Base-by-base conservation (phyloP, 2,888 invertebrate species). In the Lepas anatifera region DNA sequence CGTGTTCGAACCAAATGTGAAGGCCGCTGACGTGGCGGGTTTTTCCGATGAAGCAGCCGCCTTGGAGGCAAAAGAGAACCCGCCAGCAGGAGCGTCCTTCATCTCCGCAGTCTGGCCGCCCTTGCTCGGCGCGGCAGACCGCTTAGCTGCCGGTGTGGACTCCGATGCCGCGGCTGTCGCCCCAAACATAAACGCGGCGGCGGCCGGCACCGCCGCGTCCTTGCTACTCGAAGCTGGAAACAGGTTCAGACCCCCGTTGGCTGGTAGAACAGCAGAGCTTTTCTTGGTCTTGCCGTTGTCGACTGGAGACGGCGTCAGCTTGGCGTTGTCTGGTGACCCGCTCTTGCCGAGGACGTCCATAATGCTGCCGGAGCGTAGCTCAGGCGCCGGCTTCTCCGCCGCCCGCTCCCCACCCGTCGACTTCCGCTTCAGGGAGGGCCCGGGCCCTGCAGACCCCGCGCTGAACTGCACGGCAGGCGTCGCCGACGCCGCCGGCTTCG, bases 281-380 rank as follows among this genome's bases (percentile, higher is more conserved):
- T 32, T 32, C 22, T 2, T 22, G 32, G 25, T 35, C 32, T 35
- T 35, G 29, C 29, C 32, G 58, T 32, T 18, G 58, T 1, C 58
- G 32, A 18, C 11, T 11, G 13, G 7, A 7, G 50, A 27, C 25
- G 27, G 25, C 29, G 67, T 22, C 25, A 16, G n/a, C 58, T 43
- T 50, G 50, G 48, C 46, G 22, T 27, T 25, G 27, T 27, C 22
- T 10, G 1, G 63, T 4, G 43, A 13, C 39, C 29, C 39, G 0
- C 39, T 27, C 46, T 72, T 72, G n/a, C 76, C 76, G 1, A 78
- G 71, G 64, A 78, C 73, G 69, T 76, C 76, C 76, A 76, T 75
- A 13, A 77, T 77, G 70, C 76, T 76, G 32, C 76, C 76, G 10
- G 71, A 64, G 69, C 76, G 78, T 50, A 78, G 73, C 69, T 75